phyloP scores from a whole-genome alignment of 2,888 invertebrate genomes.

The Drosophila niveifrons region DNA sequence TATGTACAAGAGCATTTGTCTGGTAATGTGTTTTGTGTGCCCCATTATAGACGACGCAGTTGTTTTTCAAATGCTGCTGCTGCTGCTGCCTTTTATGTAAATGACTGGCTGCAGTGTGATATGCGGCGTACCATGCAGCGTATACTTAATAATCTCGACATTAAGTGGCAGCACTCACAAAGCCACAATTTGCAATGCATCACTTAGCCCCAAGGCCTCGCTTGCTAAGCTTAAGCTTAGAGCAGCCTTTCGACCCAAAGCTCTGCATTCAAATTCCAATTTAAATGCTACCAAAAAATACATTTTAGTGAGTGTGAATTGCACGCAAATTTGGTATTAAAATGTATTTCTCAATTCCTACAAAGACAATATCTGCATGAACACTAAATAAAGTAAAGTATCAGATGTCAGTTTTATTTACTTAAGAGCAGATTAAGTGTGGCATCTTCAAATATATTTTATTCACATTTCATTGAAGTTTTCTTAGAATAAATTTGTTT shows the following conservation, averaged over 20 bases:
- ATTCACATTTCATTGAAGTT: neutral
- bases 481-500: neutral
- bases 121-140: conserved; percentile 49
- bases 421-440: neutral
- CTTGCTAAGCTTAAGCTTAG: neutral
- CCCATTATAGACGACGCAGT: conserved; percentile 41
- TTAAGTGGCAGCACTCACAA: conserved; percentile 57
- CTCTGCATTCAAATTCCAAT: conserved; percentile 1
- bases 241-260: conserved; percentile 6
- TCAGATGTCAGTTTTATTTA: conserved; percentile 8
- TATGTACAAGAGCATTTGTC: conserved; percentile 21
- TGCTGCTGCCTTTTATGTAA: conserved; percentile 62
- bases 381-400: neutral
- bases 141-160: conserved; percentile 73
- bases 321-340: neutral
- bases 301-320: conserved; percentile 6
- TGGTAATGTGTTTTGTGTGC: conserved; percentile 37
- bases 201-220: conserved; percentile 42
- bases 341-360: neutral
- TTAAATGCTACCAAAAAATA: conserved; percentile 13
- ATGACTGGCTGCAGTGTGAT: conserved; percentile 59
- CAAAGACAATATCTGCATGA: conserved; percentile 9
- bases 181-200: conserved; percentile 41
- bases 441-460: neutral
- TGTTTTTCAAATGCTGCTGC: conserved; percentile 52